Conservation (phyloP, 2,113 vertebrate genomes). For the Sceloporus tristichus region DNA sequence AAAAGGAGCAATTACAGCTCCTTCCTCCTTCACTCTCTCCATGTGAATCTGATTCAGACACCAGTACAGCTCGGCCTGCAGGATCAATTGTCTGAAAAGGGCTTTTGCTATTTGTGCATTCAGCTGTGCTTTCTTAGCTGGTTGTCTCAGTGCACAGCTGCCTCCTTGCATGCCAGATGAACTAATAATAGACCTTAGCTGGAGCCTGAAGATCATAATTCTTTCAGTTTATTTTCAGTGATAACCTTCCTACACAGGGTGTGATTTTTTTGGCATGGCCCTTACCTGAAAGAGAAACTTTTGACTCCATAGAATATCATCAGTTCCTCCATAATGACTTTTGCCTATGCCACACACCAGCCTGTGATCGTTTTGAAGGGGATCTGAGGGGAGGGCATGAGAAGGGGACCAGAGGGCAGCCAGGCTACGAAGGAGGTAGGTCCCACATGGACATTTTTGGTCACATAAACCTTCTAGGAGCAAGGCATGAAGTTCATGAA, state of each 20-base stretch:
- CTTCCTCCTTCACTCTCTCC: conserved; percentile 12
- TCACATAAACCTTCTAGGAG: too few species aligned
- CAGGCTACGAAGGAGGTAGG: background rate
- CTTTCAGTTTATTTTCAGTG: conserved; percentile 15
- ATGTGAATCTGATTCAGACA: conserved; percentile 16
- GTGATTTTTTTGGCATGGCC: background rate
- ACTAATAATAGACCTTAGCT: conserved; percentile 29
- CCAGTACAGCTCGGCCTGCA: conserved; percentile 8
- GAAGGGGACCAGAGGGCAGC: background rate
- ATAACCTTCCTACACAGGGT: background rate
- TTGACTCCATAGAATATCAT: background rate
- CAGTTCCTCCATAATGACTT: background rate
- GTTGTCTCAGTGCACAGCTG: conserved; percentile 5
- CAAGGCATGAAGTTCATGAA: too few species aligned
- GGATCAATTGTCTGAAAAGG: conserved; percentile 25
- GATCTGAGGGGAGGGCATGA: background rate
- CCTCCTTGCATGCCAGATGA: conserved; percentile 20
- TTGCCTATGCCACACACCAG: background rate
- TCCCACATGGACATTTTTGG: background rate
- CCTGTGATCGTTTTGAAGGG: background rate
- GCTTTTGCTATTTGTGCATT: conserved; percentile 31
- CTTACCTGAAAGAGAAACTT: background rate
- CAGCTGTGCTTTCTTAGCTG: conserved; percentile 2
- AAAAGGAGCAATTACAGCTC: conserved; percentile 36
- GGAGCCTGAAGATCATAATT: conserved; percentile 19